phyloP scores from a whole-genome alignment of 2,888 invertebrate species.

The Encarsia formosa region DNA sequence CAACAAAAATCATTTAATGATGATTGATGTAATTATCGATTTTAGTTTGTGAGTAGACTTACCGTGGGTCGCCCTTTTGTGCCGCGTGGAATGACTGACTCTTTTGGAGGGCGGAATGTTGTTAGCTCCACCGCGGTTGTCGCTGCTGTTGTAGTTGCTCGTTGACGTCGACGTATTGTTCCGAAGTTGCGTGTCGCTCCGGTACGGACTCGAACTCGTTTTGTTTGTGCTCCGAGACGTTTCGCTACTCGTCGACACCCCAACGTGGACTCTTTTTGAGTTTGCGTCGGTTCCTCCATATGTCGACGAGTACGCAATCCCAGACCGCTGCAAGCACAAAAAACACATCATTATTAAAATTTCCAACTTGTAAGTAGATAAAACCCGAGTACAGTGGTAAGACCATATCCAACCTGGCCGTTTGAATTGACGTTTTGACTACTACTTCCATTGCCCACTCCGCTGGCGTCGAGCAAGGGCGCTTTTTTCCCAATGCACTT shows the following conservation, averaged over 20 bases:
- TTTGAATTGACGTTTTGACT: slow-evolving; percentile 68
- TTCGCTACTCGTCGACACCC: slow-evolving; percentile 91
- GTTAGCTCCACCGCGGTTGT: slow-evolving; percentile 53
- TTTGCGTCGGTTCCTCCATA: slow-evolving; percentile 69
- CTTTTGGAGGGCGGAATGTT: slow-evolving; percentile 41
- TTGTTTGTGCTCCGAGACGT: slow-evolving; percentile 92
- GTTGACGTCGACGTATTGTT: slow-evolving; percentile 84
- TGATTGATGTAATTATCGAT: not conserved
- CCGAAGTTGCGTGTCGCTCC: slow-evolving; percentile 77
- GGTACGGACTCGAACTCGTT: slow-evolving; percentile 88
- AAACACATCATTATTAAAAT: slow-evolving; percentile 31
- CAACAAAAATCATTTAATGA: not conserved
- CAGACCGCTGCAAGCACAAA: slow-evolving; percentile 60
- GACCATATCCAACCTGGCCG: slow-evolving; percentile 48
- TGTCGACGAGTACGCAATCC: slow-evolving; percentile 77
- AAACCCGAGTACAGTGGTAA: not conserved
- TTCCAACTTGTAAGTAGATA: not conserved
- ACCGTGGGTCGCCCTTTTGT: slow-evolving; percentile 21
- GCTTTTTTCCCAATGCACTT: slow-evolving; percentile 79
- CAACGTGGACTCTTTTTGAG: slow-evolving; percentile 71
- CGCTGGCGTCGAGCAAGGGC: slow-evolving; percentile 71
- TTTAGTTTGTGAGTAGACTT: not conserved
- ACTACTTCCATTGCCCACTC: slow-evolving; percentile 67
- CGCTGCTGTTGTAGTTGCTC: slow-evolving; percentile 74
- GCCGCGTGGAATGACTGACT: slow-evolving; percentile 32